These are phyloP conservation scores for Apotomis turbidana DNA, from an alignment of 2,888 invertebrate genomes.

Conservation along the genomic window DNA sequence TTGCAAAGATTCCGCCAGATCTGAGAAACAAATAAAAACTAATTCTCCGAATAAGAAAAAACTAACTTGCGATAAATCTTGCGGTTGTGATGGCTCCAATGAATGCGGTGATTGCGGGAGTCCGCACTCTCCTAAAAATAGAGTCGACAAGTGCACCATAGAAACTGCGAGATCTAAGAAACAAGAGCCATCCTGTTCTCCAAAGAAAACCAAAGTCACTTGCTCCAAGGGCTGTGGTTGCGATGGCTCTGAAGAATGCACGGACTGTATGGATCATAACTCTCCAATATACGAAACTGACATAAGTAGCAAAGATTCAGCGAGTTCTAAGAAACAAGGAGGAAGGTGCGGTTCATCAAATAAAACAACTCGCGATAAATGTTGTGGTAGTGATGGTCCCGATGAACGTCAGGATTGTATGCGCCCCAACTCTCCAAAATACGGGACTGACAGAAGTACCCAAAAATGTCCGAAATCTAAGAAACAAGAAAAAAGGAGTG, in stretches of 20 bases:
- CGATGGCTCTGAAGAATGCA: constrained; percentile 24
- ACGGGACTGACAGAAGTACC: too few relatives aligned
- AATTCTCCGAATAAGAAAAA: too few relatives aligned
- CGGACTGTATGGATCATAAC: constrained; percentile 4
- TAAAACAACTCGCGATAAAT: too few relatives aligned
- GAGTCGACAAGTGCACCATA: background rate
- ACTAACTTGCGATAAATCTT: too few relatives aligned
- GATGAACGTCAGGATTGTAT: too few relatives aligned
- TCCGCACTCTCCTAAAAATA: background rate
- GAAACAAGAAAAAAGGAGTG: background rate
- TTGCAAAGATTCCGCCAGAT: too few relatives aligned
- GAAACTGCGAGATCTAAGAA: constrained; percentile 4
- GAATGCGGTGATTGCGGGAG: background rate
- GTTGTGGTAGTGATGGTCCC: too few relatives aligned
- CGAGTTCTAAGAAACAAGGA: background rate
- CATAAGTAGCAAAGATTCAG: too few relatives aligned
- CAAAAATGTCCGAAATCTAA: too few relatives aligned
- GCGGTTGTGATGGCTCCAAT: too few relatives aligned
- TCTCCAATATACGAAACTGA: background rate
- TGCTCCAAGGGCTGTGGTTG: constrained; percentile 12
- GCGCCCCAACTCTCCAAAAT: background rate
- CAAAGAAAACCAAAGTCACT: background rate
- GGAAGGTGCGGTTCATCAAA: background rate
- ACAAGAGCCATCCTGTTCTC: too few relatives aligned
- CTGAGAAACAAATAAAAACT: too few relatives aligned